A percentile compares a stretch with the other conserved stretches of the same genome.
Evolutionary conservation across 2,797 vertebrate genomes (phyloP).

Genomic region (Galagoides demidoff): DNA sequence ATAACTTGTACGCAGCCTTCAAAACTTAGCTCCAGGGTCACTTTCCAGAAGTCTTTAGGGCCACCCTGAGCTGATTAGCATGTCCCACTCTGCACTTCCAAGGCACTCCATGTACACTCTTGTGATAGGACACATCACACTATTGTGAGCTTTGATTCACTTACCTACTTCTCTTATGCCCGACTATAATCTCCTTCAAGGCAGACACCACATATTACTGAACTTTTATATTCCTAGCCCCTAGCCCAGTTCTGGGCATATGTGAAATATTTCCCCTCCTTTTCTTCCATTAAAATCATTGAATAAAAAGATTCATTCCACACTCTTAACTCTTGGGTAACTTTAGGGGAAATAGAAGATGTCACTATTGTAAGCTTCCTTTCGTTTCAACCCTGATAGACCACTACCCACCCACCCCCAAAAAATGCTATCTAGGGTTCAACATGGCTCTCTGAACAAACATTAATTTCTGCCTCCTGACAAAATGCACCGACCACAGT

Average conservation of each 20-base stretch:
- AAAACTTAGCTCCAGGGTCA: not conserved
- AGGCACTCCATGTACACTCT: too few relatives aligned
- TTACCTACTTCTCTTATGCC: not conserved
- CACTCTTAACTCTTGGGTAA: not conserved
- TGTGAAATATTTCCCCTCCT: not conserved
- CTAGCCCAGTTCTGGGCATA: not conserved
- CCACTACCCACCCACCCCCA: not conserved
- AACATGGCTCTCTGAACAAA: not conserved
- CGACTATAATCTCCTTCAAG: not conserved
- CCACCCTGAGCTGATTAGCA: not conserved
- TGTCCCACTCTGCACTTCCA: not conserved
- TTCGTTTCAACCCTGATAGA: not conserved
- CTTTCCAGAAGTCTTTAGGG: not conserved
- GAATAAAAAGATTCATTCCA: constrained; percentile 7
- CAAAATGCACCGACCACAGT: not conserved
- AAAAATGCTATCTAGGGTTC: not conserved
- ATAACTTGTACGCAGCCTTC: not conserved
- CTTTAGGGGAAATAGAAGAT: not conserved
- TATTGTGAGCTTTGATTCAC: not conserved
- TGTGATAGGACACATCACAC: not conserved
- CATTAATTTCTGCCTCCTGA: not conserved
- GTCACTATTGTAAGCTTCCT: not conserved
- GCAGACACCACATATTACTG: not conserved
- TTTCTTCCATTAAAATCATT: constrained; percentile 28
- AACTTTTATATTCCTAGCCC: not conserved